Conservation (phyloP, 2,888 invertebrate genomes). For the Limnephilus lunatus region DNA sequence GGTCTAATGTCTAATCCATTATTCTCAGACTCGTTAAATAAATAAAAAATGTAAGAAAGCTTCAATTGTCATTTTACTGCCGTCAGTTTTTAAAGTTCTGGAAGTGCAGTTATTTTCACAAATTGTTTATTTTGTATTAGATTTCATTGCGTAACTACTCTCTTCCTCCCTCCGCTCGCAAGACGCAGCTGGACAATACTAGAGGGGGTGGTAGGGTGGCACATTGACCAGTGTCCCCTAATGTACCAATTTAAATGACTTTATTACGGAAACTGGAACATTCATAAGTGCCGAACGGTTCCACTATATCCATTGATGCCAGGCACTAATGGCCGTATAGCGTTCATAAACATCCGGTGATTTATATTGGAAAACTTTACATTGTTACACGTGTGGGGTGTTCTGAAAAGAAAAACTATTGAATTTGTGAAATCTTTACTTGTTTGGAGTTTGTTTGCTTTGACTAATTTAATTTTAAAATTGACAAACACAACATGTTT, state of each 20-base stretch:
- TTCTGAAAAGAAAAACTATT: not conserved
- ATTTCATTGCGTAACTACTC: not conserved
- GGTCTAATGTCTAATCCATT: not conserved
- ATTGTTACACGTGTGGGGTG: not conserved
- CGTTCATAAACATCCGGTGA: constrained; percentile 43
- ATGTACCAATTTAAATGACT: constrained; percentile 53
- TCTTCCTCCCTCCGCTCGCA: not conserved
- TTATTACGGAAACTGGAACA: constrained; percentile 57
- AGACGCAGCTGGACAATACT: constrained; percentile 44
- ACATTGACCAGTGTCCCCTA: constrained; percentile 33
- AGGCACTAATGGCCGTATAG: constrained; percentile 26
- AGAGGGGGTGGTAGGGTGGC: not conserved
- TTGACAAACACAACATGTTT: not conserved
- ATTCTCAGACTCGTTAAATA: no score
- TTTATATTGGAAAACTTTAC: constrained; percentile 26
- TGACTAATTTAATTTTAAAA: not conserved
- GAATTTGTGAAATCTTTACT: not conserved
- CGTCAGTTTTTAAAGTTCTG: not conserved
- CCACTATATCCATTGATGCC: constrained; percentile 34
- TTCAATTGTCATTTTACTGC: no score
- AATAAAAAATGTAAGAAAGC: no score
- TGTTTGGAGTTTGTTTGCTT: not conserved
- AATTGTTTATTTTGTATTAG: not conserved
- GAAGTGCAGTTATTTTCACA: not conserved
- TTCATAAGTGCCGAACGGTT: constrained; percentile 11